Base-by-base conservation (phyloP, 2,888 invertebrate species). In the Sussaba pulchella region DNA sequence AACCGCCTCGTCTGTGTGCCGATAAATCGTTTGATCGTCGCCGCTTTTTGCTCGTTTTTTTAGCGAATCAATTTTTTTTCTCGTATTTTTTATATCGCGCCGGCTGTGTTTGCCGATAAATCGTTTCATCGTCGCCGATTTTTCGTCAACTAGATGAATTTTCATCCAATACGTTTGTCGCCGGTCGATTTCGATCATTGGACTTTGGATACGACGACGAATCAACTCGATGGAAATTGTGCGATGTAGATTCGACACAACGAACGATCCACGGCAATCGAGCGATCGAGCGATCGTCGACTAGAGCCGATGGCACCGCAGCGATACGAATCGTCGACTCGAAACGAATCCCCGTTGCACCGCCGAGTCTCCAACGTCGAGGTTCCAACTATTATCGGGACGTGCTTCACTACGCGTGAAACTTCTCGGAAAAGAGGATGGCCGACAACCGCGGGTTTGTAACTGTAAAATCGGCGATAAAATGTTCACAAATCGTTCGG, bases 401-500 rank as follows among this genome's bases (percentile, higher is more conserved):
- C 66, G 66, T 74, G 70, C 74, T 81, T 81, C 69, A 64, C 81
- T 71, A 74, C 81, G 81, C 81, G 81, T 81, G 73, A 81, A 81
- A 74, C 74, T 66, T 76, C 54, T 66, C 69, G 36, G 77, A 67
- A 81, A 70, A 61, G 71, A 74, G 59, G 78, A 43, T 67, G 50
- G 31, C 57, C 10, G 50, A 9, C 19, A 14, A 45, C 41, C 50
- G 9, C 41, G 66, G 50, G 52, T 45, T 31, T 67, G 54, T 59
- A 78, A 67, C 54, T 61, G 72, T 70, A 45, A 41, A 19, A 36
- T 24, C 45, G 36, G 50, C 41, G 64, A 66, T 64, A n/a, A n/a
- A n/a, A 81, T 45, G 70, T 74, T 81, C 70, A 70, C 66, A 63
- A 77, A 81, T 81, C 77, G 70, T 31, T 77, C 70, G 73, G n/a